Evolutionary conservation across 1,140 invertebrate species (phyloP), one percentile per base, ranked within the genome.

Genomic region (Lanistes nyassanus): DNA sequence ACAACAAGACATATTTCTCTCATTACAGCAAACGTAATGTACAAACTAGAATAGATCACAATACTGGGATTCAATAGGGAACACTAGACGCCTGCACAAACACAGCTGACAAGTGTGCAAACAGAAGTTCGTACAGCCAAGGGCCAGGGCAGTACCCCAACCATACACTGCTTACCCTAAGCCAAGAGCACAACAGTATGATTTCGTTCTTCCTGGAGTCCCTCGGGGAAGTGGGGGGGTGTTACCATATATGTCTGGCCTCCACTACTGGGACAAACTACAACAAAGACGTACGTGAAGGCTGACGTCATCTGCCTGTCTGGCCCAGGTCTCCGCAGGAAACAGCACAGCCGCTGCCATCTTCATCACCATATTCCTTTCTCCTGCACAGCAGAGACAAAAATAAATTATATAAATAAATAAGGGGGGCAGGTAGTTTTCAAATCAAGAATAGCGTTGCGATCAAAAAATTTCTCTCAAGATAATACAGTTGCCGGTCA

Each of bases 281-380:
- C 13, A 39, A 36, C 31, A 23, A 23, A 66, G 39, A 58, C 42
- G 23, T 21, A 66, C 16, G 26, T 53, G n/a, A 9, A 74, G 16
- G 29, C n/a, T 47, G 19, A 34, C 21, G 23, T 19, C 60, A 36
- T 37, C 29, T 19, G 19, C n/a, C n/a, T n/a, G n/a, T n/a, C n/a
- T n/a, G n/a, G n/a, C 9, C 31, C 51, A 74, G 62, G 36, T 42
- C 26, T 74, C n/a, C n/a, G n/a, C 62, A 21, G 62, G 62, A 42
- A 74, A 74, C 62, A 74, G 29, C 13, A 74, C 11, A 19, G 62
- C 73, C 34, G 73, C 73, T 26, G 64, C 73, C 51, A 53, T 66
- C 34, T 42, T 74, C 73, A 74, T n/a, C 62, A 74, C 51, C 7
- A 66, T 62, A 21, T 34, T 37, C 29, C 29, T 66, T 26, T 74